phyloP scores from a whole-genome alignment of 92 coral and sea anemone species.

The Ricordea florida region DNA sequence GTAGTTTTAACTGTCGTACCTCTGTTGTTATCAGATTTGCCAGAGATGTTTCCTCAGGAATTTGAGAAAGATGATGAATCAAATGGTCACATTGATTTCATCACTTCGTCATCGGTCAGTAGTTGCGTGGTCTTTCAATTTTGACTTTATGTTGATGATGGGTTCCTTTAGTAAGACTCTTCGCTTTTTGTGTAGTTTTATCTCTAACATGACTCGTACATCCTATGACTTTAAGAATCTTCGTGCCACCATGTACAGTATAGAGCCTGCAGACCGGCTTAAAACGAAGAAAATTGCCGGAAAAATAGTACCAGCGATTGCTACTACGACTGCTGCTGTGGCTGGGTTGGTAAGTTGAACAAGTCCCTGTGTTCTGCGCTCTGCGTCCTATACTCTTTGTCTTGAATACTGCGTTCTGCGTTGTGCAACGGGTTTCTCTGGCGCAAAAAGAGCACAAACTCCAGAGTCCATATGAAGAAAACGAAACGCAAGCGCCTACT shows the following conservation, averaged over 20 bases:
- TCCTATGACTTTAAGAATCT: constrained; percentile 62
- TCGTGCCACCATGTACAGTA: constrained; percentile 94
- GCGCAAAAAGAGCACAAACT: no score
- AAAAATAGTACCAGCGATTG: constrained; percentile 94
- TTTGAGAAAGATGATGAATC: constrained; percentile 97
- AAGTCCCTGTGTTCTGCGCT: not conserved
- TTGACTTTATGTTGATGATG: no score
- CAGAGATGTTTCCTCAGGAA: constrained; percentile 52
- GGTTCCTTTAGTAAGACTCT: no score
- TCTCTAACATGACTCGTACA: not conserved
- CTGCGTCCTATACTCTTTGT: no score
- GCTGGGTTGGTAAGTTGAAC: constrained; percentile 87
- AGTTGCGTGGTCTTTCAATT: no score
- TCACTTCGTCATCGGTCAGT: constrained; percentile 83
- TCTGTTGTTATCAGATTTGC: constrained; percentile 38
- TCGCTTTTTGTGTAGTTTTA: not conserved
- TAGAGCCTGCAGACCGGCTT: constrained; percentile 91
- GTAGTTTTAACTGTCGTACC: not conserved
- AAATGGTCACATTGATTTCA: constrained; percentile 97
- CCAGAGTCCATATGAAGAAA: no score
- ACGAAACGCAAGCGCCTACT: no score
- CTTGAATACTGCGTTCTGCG: no score
- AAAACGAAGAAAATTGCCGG: constrained; percentile 94
- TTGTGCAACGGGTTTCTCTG: no score
- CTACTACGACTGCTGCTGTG: constrained; percentile 97